Evolutionary conservation across 2,888 invertebrate genomes (phyloP), one percentile per base, ranked within the genome.

Genomic region (Drosophila diplacantha): DNA sequence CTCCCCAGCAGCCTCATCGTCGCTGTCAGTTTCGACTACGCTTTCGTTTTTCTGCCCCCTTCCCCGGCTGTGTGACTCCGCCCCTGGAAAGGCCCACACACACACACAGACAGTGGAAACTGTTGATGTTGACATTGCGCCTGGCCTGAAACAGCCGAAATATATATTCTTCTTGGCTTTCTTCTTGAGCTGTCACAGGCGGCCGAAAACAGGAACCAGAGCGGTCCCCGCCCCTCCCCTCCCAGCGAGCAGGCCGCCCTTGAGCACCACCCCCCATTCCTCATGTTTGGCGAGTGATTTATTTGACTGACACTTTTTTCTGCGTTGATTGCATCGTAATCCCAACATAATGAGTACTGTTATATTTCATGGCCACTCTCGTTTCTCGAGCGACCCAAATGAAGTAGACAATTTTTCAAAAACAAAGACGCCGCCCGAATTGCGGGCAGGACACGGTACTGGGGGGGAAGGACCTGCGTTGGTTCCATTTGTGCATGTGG

Each of bases 271-370:
- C 24, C 24, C 41, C 66, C 72, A 72, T 76, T 57, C 65, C 67
- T 75, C 79, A 78, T 81, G 81, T 62, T 83, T 71, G 83, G 69
- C 78, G 75, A 81, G 81, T 84, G 81, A 85, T 84, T 84, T 85
- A 84, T 85, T 85, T 85, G 81, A 76, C 85, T 81, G 83, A 83
- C 85, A 85, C 84, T 82, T 77, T 85, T 84, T 76, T 80, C 72
- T 76, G 81, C 84, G 84, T 85, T 85, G 85, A 84, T 84, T 85
- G 84, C 85, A 85, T 84, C 85, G 84, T 85, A 84, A 84, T 84
- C 83, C 85, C 74, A 73, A 82, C 84, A 81, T 84, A 84, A 85
- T 85, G 85, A 85, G 84, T 74, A 77, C 81, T 83, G 83, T 81
- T 85, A 83, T 85, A 83, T 84, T 85, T 85, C 74, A 78, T 82